Base-by-base conservation (phyloP, 2,797 vertebrate species). In the Eptatretus atami region DNA sequence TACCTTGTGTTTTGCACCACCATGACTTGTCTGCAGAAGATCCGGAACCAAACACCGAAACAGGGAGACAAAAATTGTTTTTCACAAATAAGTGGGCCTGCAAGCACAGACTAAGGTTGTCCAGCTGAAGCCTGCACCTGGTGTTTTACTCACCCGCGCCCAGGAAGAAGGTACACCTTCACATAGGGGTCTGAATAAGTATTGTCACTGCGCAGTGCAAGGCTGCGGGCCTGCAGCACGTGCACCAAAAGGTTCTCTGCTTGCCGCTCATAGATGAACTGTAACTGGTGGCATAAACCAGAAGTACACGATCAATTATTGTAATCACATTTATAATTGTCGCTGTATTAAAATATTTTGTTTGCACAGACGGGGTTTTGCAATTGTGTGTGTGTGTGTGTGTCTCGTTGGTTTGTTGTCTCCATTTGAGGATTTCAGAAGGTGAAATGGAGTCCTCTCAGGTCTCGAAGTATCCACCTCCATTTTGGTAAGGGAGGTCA, bases 1-100 rank as follows among this genome's bases (percentile, higher is more conserved):
- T 98, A 98, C 92, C 92, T 98, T 81, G 90, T 87, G 71, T 98
- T 98, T 82, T 98, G 92, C 81, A 98, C 92, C 84, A 98, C 92
- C 92, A 98, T 98, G 79, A 98, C 92, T 93, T 98, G 92, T 72
- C 92, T 98, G 82, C 75, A 82, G 76, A 75, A 11, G 15, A 54
- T 12, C 57, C 57, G 15, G 12, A 15, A 53, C n/a, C 31, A 12
- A 6, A 53, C 10, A 65, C 15, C 52, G 52, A 64, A 65, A 54
- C 64, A 65, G 60, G 19, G n/a, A 25, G 15, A 19, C 60, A 53
- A 64, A 64, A 64, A 53, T 31, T 12, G 14, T 15, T 15, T 5
- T 52, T 15, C 13, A 31, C 12, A 54, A 65, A n/a, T 25, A 19
- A 13, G n/a, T 54, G 54, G 15, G 60, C 53, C 76, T 74, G 69